Evolutionary conservation across 1,140 invertebrate genomes (phyloP), one percentile per base, ranked within the genome.

Genomic region (Stenopsyche tienmushanensis): DNA sequence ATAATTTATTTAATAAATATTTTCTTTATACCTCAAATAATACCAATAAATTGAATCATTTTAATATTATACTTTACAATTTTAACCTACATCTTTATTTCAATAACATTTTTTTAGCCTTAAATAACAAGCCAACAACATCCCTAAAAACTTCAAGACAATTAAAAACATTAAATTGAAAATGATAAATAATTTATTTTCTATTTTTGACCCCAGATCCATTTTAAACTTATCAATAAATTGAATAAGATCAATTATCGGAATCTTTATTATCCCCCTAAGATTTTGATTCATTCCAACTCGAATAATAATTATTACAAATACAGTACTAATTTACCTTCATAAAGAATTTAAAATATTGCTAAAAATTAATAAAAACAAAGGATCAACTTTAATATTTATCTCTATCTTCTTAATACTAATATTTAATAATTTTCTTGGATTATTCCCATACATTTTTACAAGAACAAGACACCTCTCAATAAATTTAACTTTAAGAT

Each of bases 401-500:
- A 77, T 81, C 67, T 76, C 77, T 24, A 69, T 84, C 78, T 83
- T 85, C 77, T 72, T 75, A 63, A 76, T 84, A 75, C 73, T 84
- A 73, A 70, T 82, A 75, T 78, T 83, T 77, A 85, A 83, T 80
- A 86, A 86, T 81, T 83, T 85, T 72, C 71, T 86, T 78, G 83
- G 85, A 13, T 74, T 88, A 79, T 84, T 87, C 44, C 82, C 85
- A 2, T 88, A 86, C 80, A 84, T 88, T 80, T 88, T 88, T 80
- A 85, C 84, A 9, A 75, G 73, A 67, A 80, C 84, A 65, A 85
- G 82, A 20, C 85, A 88, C 75, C 66, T 86, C 80, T 71, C 69
- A 29, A 70, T 85, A 73, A 83, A 81, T 26, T 68, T 87, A 75
- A 67, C 75, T 1, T 67, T 87, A 69, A 77, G 82, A 3, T 72